Base-by-base conservation (phyloP, 2,113 vertebrate species). In the Oryzias celebensis region DNA sequence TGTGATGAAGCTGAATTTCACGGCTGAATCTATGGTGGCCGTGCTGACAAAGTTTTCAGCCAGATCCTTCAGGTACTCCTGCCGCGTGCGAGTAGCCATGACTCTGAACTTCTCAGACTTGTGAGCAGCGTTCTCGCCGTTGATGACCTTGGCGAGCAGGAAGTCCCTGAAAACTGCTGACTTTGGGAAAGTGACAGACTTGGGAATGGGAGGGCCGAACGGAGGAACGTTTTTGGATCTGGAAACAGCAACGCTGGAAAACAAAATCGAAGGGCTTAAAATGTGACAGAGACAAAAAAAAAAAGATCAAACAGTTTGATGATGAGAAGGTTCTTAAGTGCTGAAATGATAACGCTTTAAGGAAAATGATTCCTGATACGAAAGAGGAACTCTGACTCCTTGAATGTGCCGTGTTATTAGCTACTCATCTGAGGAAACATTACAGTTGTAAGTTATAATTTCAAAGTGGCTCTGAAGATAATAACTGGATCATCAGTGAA, bases 111-210 rank as follows among this genome's bases (percentile, higher is more conserved):
- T 98, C 82, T 98, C 96, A 0, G 96, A 99, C 14, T 99, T 99
- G 85, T 99, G 97, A 2, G 97, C 95, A 0, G 97, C 96, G 7
- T 99, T 99, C 86, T 99, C 97, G 44, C 95, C 96, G 5, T 99
- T 98, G 85, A 98, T 98, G 52, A 98, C 97, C 92, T 98, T 98
- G 71, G 97, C 97, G 58, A 99, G 91, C 26, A 99, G 94, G 88
- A 99, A 99, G 95, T 99, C 97, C 95, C 97, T 93, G 85, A 99
- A 98, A 62, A 99, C 97, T 0, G 96, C 96, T 0, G 96, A 98
- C 80, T 98, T 99, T 44, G 97, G 96, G 74, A 98, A 98, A 67
- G 96, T 98, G 56, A 98, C 97, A 58, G 93, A 94, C 91, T 98
- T 98, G 70, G 97, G 96, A 78, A 98, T 97, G 1, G 96, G 97